Percentiles rank a stretch among this genome's conserved stretches.
These are phyloP conservation scores for Graptemys geographica DNA, from an alignment of 2,797 vertebrate species.

Conservation along the genomic window DNA sequence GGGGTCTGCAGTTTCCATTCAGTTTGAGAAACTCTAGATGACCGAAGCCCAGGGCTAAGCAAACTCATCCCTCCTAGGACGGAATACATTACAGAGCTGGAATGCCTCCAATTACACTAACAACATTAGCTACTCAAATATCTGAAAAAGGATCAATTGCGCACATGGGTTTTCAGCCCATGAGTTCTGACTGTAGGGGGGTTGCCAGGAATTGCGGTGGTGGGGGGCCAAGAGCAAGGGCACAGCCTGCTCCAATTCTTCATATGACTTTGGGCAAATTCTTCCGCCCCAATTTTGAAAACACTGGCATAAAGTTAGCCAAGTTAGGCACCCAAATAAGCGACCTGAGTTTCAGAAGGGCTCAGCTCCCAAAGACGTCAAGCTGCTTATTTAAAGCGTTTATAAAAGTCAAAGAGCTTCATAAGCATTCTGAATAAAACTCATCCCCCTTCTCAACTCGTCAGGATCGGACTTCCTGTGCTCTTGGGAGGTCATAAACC, in stretches of 20 bases:
- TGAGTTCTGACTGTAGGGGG: neutral
- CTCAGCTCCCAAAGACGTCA: neutral
- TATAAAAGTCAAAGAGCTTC: neutral
- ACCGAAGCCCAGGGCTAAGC: slow-evolving; percentile 55
- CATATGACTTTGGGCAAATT: neutral
- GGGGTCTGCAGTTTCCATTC: slow-evolving; percentile 58
- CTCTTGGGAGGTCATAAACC: too few relatives aligned
- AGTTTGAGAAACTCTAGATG: slow-evolving; percentile 49
- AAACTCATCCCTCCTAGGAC: slow-evolving; percentile 43
- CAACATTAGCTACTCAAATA: slow-evolving; percentile 59
- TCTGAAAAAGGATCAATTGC: slow-evolving; percentile 47
- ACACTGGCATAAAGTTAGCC: neutral
- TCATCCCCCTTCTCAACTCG: neutral
- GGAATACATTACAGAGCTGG: slow-evolving; percentile 63
- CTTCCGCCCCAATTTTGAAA: neutral
- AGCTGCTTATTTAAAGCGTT: neutral
- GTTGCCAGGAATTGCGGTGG: neutral
- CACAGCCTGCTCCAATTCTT: neutral
- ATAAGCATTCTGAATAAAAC: neutral
- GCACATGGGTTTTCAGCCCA: slow-evolving; percentile 45
- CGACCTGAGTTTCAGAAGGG: accelerated
- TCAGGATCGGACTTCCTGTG: neutral
- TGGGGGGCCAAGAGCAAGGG: slow-evolving; percentile 6
- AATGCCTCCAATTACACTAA: slow-evolving; percentile 66
- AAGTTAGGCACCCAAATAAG: slow-evolving; percentile 5